These are phyloP conservation scores for Ectemnius cavifrons DNA, from an alignment of 2,888 invertebrate genomes.

Conservation along the genomic window DNA sequence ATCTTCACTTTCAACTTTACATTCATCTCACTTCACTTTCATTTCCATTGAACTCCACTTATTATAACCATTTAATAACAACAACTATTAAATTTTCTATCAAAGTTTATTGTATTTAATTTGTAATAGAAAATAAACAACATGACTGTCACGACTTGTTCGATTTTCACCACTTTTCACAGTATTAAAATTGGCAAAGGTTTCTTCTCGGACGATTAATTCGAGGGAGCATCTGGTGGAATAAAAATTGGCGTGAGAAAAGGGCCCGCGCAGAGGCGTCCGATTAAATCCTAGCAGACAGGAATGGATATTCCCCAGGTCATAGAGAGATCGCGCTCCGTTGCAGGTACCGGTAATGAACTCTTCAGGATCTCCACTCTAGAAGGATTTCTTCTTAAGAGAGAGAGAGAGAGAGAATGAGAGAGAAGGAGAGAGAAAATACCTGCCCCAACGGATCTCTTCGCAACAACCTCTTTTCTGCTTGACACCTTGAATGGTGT, in stretches of 20 bases:
- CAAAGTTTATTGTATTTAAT: no score
- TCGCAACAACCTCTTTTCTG: conserved; percentile 62
- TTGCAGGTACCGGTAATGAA: conserved; percentile 68
- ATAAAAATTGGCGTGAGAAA: conserved; percentile 45
- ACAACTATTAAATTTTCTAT: no score
- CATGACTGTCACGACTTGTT: no score
- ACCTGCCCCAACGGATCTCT: conserved; percentile 48
- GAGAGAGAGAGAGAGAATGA: conserved; percentile 33
- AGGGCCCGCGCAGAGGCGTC: conserved; percentile 30
- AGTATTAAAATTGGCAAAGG: no score
- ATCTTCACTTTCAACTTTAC: no score
- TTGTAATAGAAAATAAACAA: no score
- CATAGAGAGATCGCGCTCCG: background rate
- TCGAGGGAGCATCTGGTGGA: conserved; percentile 4
- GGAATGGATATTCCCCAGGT: no score
- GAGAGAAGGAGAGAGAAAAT: conserved; percentile 44
- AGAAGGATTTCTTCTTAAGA: conserved; percentile 53
- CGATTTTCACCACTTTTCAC: no score
- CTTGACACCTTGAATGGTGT: conserved; percentile 77
- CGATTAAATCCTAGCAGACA: conserved; percentile 45
- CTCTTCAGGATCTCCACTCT: conserved; percentile 54
- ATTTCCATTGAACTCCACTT: no score
- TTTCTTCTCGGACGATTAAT: no score
- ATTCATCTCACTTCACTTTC: no score
- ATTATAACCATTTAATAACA: no score